Percentiles rank a stretch among this genome's conserved stretches.
Evolutionary conservation across 2,797 vertebrate genomes (phyloP).

Genomic region (Melanotaenia parkinsoni): DNA sequence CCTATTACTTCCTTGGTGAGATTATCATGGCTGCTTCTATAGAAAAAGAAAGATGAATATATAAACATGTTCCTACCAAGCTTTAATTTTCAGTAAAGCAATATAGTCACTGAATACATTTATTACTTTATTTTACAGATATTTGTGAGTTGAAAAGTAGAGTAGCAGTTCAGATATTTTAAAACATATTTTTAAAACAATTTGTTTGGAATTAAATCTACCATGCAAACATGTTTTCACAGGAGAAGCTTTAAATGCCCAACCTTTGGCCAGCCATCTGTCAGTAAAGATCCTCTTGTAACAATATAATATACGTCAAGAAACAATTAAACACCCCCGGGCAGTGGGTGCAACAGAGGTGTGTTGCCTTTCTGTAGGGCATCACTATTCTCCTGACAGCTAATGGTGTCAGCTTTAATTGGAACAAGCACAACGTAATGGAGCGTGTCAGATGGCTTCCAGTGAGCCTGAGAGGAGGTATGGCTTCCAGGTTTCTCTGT

Average conservation of each 20-base stretch:
- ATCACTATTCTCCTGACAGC: slow-evolving; percentile 85
- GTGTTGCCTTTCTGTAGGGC: slow-evolving; percentile 80
- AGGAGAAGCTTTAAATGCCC: slow-evolving; percentile 8
- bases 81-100: no score
- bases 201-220: slow-evolving; percentile 18
- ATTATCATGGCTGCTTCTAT: no score
- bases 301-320: slow-evolving; percentile 70
- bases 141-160: no score
- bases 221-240: slow-evolving; percentile 10
- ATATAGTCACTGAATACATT: no score
- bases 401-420: slow-evolving; percentile 91
- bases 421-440: slow-evolving; percentile 90
- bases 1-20: no score
- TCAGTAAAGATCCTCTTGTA: slow-evolving; percentile 66
- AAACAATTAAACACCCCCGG: slow-evolving; percentile 58
- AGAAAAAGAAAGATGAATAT: no score
- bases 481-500: slow-evolving; percentile 52
- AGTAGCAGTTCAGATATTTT: no score
- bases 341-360: slow-evolving; percentile 52
- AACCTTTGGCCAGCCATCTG: slow-evolving; percentile 46
- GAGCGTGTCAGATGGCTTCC: slow-evolving; percentile 83
- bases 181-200: no score
- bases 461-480: slow-evolving; percentile 67
- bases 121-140: no score
- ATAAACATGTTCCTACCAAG: no score